A percentile compares a stretch with the other conserved stretches of the same genome.
phyloP scores from a whole-genome alignment of 2,113 vertebrate genomes.

The Solea solea region DNA sequence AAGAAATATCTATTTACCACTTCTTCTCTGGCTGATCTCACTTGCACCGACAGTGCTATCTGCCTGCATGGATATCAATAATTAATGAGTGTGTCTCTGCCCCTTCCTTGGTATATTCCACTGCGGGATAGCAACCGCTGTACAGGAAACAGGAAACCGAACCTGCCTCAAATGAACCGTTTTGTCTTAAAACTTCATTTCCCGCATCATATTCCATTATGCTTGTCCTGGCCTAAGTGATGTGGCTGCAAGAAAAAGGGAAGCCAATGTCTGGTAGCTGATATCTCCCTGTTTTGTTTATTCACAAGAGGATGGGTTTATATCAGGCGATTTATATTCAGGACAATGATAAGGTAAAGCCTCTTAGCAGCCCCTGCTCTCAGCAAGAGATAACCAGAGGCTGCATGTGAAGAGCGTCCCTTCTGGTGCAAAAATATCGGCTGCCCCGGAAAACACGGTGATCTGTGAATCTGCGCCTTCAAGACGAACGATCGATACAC shows the following conservation, averaged over 20 bases:
- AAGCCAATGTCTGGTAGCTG: not conserved
- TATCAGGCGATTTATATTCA: constrained; percentile 66
- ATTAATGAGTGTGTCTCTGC: constrained; percentile 51
- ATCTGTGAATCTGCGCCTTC: constrained; percentile 64
- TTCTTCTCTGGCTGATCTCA: constrained; percentile 32
- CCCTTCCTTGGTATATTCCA: constrained; percentile 37
- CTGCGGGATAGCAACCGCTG: constrained; percentile 32
- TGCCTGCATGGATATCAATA: constrained; percentile 52
- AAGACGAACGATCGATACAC: constrained; percentile 73
- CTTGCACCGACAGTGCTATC: constrained; percentile 29
- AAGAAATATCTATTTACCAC: not conserved
- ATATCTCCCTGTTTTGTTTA: constrained; percentile 49
- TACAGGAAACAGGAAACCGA: constrained; percentile 10
- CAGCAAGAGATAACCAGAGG: constrained; percentile 52
- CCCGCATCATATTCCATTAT: constrained; percentile 29
- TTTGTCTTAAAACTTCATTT: constrained; percentile 15
- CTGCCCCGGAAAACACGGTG: constrained; percentile 64
- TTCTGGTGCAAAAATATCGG: constrained; percentile 40
- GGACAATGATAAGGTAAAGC: constrained; percentile 67
- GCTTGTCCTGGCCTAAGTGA: constrained; percentile 3
- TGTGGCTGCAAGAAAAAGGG: constrained; percentile 21
- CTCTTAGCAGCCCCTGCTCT: constrained; percentile 44
- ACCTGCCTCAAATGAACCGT: not conserved
- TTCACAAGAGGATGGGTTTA: constrained; percentile 32
- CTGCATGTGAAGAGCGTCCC: constrained; percentile 49